Conservation (phyloP, 2,888 invertebrate genomes). For the Cephus pulcher region DNA sequence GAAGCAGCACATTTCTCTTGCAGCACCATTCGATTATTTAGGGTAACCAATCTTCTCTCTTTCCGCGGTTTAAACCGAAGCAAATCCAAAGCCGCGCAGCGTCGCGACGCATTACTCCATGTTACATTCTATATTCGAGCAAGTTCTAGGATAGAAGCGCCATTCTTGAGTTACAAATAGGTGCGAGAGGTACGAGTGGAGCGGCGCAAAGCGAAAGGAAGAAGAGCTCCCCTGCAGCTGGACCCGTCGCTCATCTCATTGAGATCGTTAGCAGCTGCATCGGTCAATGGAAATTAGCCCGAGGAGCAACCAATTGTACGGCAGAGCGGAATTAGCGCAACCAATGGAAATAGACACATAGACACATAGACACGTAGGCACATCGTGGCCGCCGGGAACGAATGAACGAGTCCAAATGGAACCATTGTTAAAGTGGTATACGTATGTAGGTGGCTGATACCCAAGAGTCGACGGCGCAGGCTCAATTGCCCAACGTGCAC, state of each 20-base stretch:
- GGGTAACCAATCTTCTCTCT: too few relatives aligned
- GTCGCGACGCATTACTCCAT: neutral
- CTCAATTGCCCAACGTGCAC: too few relatives aligned
- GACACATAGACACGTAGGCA: neutral
- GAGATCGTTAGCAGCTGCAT: constrained; percentile 56
- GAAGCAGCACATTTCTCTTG: too few relatives aligned
- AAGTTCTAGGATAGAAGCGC: constrained; percentile 25
- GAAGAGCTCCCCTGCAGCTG: constrained; percentile 50
- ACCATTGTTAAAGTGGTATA: neutral
- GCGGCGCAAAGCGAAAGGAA: constrained; percentile 18
- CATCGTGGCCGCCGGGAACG: constrained; percentile 15
- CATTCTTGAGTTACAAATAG: constrained; percentile 61
- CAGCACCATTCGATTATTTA: too few relatives aligned
- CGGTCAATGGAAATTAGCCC: constrained; percentile 53
- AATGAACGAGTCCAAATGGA: constrained; percentile 3
- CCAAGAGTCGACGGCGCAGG: too few relatives aligned
- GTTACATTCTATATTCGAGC: neutral
- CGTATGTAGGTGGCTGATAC: too few relatives aligned
- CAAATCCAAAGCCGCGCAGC: neutral
- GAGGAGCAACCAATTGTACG: constrained; percentile 51
- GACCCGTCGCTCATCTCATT: constrained; percentile 61
- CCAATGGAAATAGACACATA: constrained; percentile 31
- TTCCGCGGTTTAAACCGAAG: too few relatives aligned
- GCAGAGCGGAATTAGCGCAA: constrained; percentile 46
- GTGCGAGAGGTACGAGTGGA: constrained; percentile 16